Percentiles rank a stretch among this genome's conserved stretches.
phyloP scores from a whole-genome alignment of 2,888 invertebrate genomes.

The Halocaridina rubra region DNA sequence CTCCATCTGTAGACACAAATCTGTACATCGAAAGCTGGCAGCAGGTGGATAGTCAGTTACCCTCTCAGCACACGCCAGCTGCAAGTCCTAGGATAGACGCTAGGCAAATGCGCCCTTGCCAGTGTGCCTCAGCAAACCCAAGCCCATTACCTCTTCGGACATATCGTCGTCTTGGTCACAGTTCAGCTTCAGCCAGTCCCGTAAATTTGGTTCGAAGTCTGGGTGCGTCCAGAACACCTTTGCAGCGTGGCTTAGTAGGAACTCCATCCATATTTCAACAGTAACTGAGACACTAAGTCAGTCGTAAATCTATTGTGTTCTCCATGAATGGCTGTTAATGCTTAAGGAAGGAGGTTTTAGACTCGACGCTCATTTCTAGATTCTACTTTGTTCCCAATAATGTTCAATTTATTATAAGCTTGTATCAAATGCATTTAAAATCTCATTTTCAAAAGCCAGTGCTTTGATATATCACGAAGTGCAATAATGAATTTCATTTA shows the following conservation, averaged over 20 bases:
- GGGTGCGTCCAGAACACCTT: not conserved
- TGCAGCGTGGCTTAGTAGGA: not conserved
- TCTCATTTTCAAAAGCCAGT: too few species aligned
- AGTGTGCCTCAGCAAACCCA: constrained; percentile 31
- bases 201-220: constrained; percentile 3
- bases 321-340: too few species aligned
- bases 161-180: constrained; percentile 26
- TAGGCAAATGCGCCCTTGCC: not conserved
- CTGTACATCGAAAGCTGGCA: constrained; percentile 55
- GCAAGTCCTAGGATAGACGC: not conserved
- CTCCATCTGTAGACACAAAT: constrained; percentile 56
- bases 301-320: too few species aligned
- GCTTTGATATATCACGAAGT: too few species aligned
- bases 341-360: too few species aligned
- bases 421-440: too few species aligned
- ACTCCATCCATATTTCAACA: not conserved
- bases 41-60: constrained; percentile 29
- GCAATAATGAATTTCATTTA: too few species aligned
- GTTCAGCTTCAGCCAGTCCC: constrained; percentile 39
- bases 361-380: too few species aligned
- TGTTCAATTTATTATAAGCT: too few species aligned
- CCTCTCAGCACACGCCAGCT: not conserved
- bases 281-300: too few species aligned
- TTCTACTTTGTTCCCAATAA: too few species aligned
- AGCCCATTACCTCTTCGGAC: constrained; percentile 39